Evolutionary conservation across 1,140 invertebrate species (phyloP), one percentile per base, ranked within the genome.

Genomic region (Globodera ellingtonae): DNA sequence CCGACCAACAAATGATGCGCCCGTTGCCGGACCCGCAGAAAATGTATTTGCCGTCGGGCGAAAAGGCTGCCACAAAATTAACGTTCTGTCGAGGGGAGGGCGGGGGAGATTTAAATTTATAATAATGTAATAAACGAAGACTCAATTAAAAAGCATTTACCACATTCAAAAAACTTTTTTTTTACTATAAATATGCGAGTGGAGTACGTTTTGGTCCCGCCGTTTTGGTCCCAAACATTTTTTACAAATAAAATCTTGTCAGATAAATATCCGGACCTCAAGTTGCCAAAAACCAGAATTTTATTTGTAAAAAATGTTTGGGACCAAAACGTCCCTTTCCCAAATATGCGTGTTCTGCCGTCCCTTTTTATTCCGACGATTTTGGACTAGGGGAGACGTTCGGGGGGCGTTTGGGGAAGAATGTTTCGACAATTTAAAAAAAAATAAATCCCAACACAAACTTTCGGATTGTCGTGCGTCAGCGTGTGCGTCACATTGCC

Each of bases 21-120:
- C 67, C 59, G 35, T 84, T 81, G 35, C 79, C 81, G 6, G 80
- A 62, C 4, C 83, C 83, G 69, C 83, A 86, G 66, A 84, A 84
- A n/a, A 84, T 75, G 71, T 86, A 84, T 44, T 83, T 83, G 46
- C 84, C 85, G 56, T 84, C 84, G 0, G 83, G 83, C 6, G 81
- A 84, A 73, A 83, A 83, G 1, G 81, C 84, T 3, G 81, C 82
- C 47, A 72, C 69, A 35, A 82, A 83, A n/a, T 73, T 74, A 0
- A 50, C 59, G 4, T 83, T 83, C 81, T 82, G 59, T 52, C 47
- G 18, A 52, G 15, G 52, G n/a, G 50, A 82, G 73, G 48, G 9
- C 7, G 52, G 6, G 44, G 69, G 65, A 65, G 35, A 35, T 35
- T 35, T 35, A 35, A 35, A 35, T 35, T 35, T 35, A 35, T 35